Conservation (phyloP, 2,888 invertebrate genomes). For the Eurois occulta region DNA sequence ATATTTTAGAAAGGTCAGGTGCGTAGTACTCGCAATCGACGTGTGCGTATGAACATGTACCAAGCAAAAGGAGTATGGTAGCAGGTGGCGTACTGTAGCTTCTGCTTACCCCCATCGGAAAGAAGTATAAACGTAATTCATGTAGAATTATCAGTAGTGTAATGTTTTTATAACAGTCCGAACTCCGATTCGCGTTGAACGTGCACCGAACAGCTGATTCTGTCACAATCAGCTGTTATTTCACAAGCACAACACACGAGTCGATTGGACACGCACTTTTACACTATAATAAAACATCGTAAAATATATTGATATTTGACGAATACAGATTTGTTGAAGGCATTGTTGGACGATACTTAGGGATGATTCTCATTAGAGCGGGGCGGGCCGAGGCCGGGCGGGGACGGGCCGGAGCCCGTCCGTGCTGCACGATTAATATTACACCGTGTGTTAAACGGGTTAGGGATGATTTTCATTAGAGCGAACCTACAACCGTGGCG, state of each 20-base stretch:
- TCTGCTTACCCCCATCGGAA: not conserved
- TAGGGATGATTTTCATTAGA: no score
- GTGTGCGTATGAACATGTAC: no score
- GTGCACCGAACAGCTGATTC: conserved; percentile 33
- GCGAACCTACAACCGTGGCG: no score
- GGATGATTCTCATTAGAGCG: no score
- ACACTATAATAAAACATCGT: conserved; percentile 32
- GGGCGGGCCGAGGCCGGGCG: no score
- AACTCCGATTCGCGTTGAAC: not conserved
- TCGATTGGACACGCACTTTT: conserved; percentile 40
- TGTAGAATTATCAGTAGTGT: no score
- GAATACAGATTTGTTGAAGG: conserved; percentile 22
- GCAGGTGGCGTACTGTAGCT: no score
- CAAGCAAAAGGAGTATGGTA: not conserved
- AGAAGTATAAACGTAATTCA: not conserved
- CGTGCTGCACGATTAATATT: no score
- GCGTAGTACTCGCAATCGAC: not conserved
- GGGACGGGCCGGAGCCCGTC: no score
- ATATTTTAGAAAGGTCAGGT: not conserved
- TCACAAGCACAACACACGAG: conserved; percentile 18
- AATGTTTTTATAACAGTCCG: not conserved
- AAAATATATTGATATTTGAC: conserved; percentile 30
- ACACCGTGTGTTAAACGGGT: no score
- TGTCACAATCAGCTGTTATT: conserved; percentile 42
- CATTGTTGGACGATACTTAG: conserved; percentile 2